Conservation (phyloP, 1,140 invertebrate species). For the Drosophila biarmipes region DNA sequence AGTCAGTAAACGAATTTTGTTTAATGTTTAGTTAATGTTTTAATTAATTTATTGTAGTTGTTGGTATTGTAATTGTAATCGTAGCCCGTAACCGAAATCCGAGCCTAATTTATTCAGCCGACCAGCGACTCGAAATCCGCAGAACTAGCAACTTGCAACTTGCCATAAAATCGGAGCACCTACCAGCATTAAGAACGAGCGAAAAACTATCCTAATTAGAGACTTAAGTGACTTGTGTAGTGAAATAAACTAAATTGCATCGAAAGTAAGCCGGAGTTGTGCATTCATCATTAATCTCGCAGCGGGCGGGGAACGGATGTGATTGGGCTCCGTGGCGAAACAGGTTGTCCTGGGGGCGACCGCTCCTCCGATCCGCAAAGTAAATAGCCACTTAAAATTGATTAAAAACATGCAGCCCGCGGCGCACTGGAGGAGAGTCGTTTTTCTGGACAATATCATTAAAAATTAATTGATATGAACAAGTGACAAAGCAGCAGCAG, state of each 20-base stretch:
- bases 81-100: conserved; percentile 30
- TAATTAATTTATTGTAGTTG: conserved; percentile 82
- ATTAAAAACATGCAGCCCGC: conserved; percentile 73
- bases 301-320: conserved; percentile 21
- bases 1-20: conserved; percentile 68
- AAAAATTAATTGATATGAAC: conserved; percentile 80
- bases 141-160: conserved; percentile 74
- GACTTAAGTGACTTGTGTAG: conserved; percentile 57
- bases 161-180: conserved; percentile 65
- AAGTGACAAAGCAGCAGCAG: conserved; percentile 73
- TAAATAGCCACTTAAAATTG: conserved; percentile 82
- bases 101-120: conserved; percentile 64
- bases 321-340: conserved; percentile 27
- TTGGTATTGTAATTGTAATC: conserved; percentile 76
- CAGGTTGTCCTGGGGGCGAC: conserved; percentile 12
- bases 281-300: conserved; percentile 64
- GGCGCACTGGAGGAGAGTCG: conserved; percentile 28
- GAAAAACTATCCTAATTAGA: conserved; percentile 76
- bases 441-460: conserved; percentile 69
- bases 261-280: conserved; percentile 32
- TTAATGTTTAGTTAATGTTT: conserved; percentile 73
- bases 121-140: conserved; percentile 55
- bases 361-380: conserved; percentile 35
- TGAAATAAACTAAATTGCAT: conserved; percentile 54
- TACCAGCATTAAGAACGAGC: conserved; percentile 53